phyloP scores from a whole-genome alignment of 2,888 invertebrate species.

The Caenorhabditis zanzibari region DNA sequence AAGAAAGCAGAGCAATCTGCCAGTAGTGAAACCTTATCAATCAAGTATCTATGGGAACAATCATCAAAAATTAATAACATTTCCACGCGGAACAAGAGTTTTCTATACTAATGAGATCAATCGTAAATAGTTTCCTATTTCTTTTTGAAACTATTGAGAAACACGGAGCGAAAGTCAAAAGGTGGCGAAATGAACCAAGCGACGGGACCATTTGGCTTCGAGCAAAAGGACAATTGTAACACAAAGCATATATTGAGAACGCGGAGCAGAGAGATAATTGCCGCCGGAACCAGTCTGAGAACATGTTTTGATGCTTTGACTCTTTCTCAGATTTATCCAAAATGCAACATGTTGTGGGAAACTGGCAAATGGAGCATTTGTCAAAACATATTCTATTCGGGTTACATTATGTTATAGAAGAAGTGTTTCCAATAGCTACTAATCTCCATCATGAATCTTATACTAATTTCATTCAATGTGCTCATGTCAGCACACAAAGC shows the following conservation, averaged over 20 bases:
- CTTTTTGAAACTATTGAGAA: neutral
- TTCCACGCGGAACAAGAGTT: neutral
- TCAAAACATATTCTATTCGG: neutral
- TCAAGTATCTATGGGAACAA: too few relatives aligned
- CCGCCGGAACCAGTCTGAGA: constrained; percentile 18
- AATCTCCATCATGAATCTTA: neutral
- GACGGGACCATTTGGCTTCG: neutral
- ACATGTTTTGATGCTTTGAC: constrained; percentile 22
- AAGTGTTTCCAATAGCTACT: neutral
- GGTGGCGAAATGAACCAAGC: constrained; percentile 2
- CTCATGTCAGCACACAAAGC: neutral
- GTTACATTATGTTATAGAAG: neutral
- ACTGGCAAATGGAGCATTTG: neutral
- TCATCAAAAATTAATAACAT: neutral
- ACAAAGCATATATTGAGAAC: constrained; percentile 41
- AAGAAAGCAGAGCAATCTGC: too few relatives aligned
- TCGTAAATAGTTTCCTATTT: neutral
- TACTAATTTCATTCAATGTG: constrained; percentile 5
- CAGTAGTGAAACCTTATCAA: too few relatives aligned
- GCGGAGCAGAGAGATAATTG: constrained; percentile 20
- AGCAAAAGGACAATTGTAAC: constrained; percentile 34
- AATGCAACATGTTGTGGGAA: constrained; percentile 3
- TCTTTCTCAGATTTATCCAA: constrained; percentile 12
- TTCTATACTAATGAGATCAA: neutral
- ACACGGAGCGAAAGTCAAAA: neutral